Percentiles rank a stretch among this genome's conserved stretches.
Evolutionary conservation across 2,113 vertebrate genomes (phyloP).

Genomic region (Trematocara stigmaticum): DNA sequence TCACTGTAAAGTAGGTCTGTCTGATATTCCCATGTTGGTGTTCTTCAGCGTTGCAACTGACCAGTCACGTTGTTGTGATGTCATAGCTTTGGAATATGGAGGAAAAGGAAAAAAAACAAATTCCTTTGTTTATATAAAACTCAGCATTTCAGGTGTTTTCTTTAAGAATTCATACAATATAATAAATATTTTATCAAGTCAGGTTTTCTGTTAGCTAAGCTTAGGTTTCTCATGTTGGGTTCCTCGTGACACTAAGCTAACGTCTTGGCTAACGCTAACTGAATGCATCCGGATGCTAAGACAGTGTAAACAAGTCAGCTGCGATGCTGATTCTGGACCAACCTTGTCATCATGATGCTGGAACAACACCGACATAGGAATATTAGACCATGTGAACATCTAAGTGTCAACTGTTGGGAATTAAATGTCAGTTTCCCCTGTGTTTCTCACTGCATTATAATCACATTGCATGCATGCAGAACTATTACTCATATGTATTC

Average conservation of each 20-base stretch:
- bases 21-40: background rate
- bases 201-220: background rate
- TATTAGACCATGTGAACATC: background rate
- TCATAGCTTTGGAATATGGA: background rate
- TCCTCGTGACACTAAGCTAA: background rate
- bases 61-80: fast-evolving
- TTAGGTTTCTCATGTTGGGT: background rate
- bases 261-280: background rate
- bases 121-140: background rate
- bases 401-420: background rate
- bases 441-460: too few species aligned
- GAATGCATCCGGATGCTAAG: background rate
- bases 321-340: fast-evolving
- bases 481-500: too few species aligned
- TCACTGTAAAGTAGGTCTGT: background rate
- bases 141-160: background rate
- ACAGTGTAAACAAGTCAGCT: background rate
- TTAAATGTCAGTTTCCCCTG: too few species aligned
- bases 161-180: background rate
- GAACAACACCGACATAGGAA: background rate
- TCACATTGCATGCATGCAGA: too few species aligned
- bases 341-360: background rate
- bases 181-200: background rate
- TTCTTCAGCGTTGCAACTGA: background rate
- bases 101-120: background rate